Evolutionary conservation across 2,888 invertebrate genomes (phyloP).

Genomic region (Crioceris asparagi): DNA sequence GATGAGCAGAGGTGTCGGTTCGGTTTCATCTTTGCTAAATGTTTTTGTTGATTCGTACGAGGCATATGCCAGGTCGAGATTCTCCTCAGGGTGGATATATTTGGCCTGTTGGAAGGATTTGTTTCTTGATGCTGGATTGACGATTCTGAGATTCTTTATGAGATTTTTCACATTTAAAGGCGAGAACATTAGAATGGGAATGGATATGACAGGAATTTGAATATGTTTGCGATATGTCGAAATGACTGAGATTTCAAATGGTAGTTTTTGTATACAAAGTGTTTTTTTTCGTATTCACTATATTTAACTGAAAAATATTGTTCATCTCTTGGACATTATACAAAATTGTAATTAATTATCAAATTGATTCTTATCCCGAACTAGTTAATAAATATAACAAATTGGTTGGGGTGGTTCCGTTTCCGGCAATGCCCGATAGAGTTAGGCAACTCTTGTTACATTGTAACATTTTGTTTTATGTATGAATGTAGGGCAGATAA

Average conservation of each 20-base stretch:
- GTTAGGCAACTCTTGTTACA: too few relatives aligned
- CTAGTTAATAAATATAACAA: too few relatives aligned
- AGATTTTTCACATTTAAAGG: slow-evolving; percentile 12
- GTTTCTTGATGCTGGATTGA: slow-evolving; percentile 4
- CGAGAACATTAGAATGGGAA: slow-evolving; percentile 12
- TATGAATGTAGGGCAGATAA: too few relatives aligned
- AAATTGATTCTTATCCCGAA: too few relatives aligned
- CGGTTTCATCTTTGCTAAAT: slow-evolving; percentile 20
- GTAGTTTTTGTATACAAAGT: not conserved
- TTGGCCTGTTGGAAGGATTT: slow-evolving; percentile 7
- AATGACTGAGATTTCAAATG: not conserved
- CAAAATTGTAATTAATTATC: too few relatives aligned
- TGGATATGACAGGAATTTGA: slow-evolving; percentile 19
- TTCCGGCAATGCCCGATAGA: too few relatives aligned
- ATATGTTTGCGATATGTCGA: not conserved
- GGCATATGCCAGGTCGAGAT: slow-evolving; percentile 46
- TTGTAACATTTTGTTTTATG: too few relatives aligned
- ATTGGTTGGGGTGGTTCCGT: too few relatives aligned
- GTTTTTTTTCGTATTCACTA: slow-evolving; percentile 30
- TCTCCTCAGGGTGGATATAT: slow-evolving; percentile 6
- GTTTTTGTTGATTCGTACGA: slow-evolving; percentile 49
- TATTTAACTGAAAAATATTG: too few relatives aligned
- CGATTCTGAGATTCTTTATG: slow-evolving; percentile 8
- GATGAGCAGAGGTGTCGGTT: slow-evolving; percentile 60
- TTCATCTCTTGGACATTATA: too few relatives aligned